Base-by-base conservation (phyloP, 2,113 vertebrate genomes). In the Peromyscus polionotus region DNA sequence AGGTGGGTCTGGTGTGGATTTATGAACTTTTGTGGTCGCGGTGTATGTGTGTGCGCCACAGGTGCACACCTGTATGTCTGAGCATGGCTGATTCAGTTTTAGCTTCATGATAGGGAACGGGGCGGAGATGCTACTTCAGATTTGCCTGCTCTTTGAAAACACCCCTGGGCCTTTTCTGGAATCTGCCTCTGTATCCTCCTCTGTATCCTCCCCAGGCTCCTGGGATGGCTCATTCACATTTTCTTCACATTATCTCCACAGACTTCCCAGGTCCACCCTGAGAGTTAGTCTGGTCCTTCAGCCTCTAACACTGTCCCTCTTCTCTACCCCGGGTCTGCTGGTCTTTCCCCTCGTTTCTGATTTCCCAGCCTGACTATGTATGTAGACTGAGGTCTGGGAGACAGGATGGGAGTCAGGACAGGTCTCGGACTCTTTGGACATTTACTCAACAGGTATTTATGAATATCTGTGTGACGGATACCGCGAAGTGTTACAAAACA, bases 111-210 rank as follows among this genome's bases (percentile, higher is more conserved):
- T 0, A 65, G 88, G 80, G 65, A 79, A 96, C 72, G 45, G 65
- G 61, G 63, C 79, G 14, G 20, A 68, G 59, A 75, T 93, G 90
- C 65, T 88, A 79, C 73, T 93, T 42, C 70, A 95, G 61, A 91
- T 95, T 68, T 93, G n/a, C 57, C 12, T 7, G 94, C 90, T 97
- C 87, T 96, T 93, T 90, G 76, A 88, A 96, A 96, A 92, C 77
- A 88, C 94, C 16, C 75, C 80, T 65, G 45, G 95, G 24, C 73
- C 75, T 97, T 97, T 96, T 93, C 93, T 94, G 89, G 88, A 98
- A 96, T 95, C 86, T 10, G 14, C 88, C 88, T 95, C 84, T 87
- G 86, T 76, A 26, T 76, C 72, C 72, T 94, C 95, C 72, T 94
- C 95, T 1, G 0, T 67, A 81, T 91, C 91, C 95, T 95, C 68